These are phyloP conservation scores for Orthonychiurus folsomi DNA, from an alignment of 2,888 invertebrate species.

Conservation along the genomic window DNA sequence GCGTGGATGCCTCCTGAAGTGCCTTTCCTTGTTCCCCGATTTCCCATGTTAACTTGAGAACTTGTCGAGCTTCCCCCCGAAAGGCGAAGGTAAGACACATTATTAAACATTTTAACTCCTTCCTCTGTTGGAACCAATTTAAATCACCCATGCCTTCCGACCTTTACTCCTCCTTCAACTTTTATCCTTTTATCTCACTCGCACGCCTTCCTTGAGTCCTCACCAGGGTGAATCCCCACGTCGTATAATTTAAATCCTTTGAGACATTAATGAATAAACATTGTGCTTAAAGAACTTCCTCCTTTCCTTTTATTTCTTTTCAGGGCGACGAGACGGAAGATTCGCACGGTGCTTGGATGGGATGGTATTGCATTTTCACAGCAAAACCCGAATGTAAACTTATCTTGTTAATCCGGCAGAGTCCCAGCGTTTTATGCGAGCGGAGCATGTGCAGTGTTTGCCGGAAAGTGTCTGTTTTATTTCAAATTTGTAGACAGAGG, in stretches of 20 bases:
- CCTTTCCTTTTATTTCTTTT: neutral
- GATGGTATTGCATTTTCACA: too few relatives aligned
- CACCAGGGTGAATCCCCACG: too few relatives aligned
- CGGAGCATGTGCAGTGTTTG: neutral
- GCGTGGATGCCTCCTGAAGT: neutral
- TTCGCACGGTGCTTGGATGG: too few relatives aligned
- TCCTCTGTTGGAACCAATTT: neutral
- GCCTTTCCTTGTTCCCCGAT: neutral
- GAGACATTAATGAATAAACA: slow-evolving; percentile 1
- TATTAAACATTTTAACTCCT: slow-evolving; percentile 1
- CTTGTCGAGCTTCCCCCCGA: neutral
- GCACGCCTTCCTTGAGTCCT: too few relatives aligned
- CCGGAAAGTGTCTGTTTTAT: neutral
- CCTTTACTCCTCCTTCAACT: too few relatives aligned
- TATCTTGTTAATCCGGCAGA: too few relatives aligned
- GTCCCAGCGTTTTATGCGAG: too few relatives aligned
- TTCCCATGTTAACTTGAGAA: neutral
- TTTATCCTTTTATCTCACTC: neutral
- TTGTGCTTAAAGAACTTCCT: neutral
- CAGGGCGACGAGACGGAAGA: too few relatives aligned
- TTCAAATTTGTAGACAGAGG: neutral
- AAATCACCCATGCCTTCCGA: neutral
- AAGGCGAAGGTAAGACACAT: neutral
- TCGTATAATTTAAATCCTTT: neutral
- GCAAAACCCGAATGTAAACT: too few relatives aligned